Evolutionary conservation across 2,888 invertebrate genomes (phyloP).

Genomic region (Ptilodon capucinus): DNA sequence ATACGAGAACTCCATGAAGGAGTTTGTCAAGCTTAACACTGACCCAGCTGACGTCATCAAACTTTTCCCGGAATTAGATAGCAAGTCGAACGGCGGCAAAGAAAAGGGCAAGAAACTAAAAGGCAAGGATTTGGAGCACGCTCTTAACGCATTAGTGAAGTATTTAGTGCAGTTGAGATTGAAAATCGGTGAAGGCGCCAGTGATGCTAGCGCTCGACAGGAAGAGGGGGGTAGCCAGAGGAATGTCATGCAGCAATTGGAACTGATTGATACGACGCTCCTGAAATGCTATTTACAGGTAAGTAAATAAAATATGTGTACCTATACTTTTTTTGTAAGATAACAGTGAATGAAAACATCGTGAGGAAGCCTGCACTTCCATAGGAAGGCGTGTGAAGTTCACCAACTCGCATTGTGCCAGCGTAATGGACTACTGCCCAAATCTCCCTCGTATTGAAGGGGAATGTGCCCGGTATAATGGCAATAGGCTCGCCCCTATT

Average conservation of each 20-base stretch:
- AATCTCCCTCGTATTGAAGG: too few species aligned
- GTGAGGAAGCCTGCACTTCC: too few species aligned
- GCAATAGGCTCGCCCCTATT: too few species aligned
- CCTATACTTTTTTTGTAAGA: too few species aligned
- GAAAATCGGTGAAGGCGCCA: conserved; percentile 65
- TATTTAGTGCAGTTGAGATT: conserved; percentile 91
- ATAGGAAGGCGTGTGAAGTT: too few species aligned
- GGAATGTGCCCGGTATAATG: too few species aligned
- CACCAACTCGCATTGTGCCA: too few species aligned
- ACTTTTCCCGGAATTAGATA: conserved; percentile 94
- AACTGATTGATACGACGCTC: conserved; percentile 98
- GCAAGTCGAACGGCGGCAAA: conserved; percentile 53
- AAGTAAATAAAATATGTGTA: too few species aligned
- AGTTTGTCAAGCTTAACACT: conserved; percentile 94
- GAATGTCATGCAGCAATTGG: conserved; percentile 80
- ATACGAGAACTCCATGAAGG: conserved; percentile 94
- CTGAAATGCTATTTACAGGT: conserved; percentile 98
- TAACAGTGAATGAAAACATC: too few species aligned
- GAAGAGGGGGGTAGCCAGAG: conserved; percentile 46
- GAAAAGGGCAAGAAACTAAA: conserved; percentile 81
- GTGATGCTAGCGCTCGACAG: conserved; percentile 27
- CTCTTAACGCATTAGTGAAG: conserved; percentile 93
- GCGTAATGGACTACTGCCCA: too few species aligned
- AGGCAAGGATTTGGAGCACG: conserved; percentile 93
- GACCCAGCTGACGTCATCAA: conserved; percentile 98